Conservation (phyloP, 1,140 invertebrate genomes). For the Papilio machaon region DNA sequence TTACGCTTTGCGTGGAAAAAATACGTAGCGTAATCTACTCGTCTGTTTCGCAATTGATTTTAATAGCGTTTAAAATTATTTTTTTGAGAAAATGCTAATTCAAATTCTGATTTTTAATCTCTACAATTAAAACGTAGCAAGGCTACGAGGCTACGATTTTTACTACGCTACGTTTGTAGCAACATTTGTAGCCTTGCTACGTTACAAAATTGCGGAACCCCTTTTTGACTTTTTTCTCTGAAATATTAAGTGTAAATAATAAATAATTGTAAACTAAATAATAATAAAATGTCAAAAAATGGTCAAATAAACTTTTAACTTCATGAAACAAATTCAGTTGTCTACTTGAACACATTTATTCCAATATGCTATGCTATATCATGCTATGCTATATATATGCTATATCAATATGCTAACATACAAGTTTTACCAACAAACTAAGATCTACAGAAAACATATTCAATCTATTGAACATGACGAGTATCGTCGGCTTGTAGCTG, state of each 20-base stretch:
- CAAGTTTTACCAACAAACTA: not conserved
- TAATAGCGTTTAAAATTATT: not conserved
- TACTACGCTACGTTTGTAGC: not conserved
- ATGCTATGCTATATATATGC: no score
- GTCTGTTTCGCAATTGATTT: not conserved
- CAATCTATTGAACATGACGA: conserved; percentile 21
- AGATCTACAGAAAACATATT: not conserved
- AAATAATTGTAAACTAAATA: no score
- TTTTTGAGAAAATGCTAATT: not conserved
- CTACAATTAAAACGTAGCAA: not conserved
- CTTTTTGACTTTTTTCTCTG: no score
- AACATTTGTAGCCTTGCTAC: not conserved
- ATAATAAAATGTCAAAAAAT: no score
- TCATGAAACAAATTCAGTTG: no score
- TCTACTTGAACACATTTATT: not conserved
- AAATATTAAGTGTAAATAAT: no score
- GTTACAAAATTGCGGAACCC: not conserved
- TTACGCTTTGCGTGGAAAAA: conserved; percentile 12
- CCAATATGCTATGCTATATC: no score
- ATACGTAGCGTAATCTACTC: conserved; percentile 2
- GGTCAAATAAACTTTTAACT: no score
- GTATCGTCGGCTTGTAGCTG: conserved; percentile 44
- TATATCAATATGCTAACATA: not conserved
- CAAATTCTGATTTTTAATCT: no score
- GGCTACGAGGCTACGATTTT: not conserved